Conservation (phyloP, 2,113 vertebrate genomes). For the Geococcyx californianus region DNA sequence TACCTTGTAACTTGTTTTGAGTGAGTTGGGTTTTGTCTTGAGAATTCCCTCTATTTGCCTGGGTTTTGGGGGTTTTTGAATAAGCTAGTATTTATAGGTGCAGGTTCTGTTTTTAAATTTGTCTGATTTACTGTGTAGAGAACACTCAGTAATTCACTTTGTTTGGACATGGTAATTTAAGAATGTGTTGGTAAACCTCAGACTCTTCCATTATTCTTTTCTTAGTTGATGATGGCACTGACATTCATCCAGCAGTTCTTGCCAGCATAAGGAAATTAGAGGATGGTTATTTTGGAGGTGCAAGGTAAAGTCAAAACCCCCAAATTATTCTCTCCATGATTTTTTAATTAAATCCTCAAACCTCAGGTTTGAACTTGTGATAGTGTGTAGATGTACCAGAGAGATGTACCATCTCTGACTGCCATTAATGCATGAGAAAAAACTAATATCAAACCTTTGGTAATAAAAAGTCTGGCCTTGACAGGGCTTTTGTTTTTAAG, state of each 20-base stretch:
- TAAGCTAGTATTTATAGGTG: not conserved
- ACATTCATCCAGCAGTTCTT: constrained; percentile 90
- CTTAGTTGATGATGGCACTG: constrained; percentile 89
- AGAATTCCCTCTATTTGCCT: not conserved
- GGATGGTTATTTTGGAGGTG: constrained; percentile 96
- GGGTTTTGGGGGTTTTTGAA: not conserved
- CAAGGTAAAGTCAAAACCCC: constrained; percentile 78
- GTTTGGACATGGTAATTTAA: not conserved
- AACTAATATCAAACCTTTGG: not conserved
- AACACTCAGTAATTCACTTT: not conserved
- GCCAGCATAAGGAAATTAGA: constrained; percentile 92
- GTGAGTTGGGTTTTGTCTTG: not conserved
- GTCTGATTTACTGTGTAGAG: not conserved
- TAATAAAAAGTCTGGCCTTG: not conserved
- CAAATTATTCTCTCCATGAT: not conserved
- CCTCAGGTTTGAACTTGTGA: not conserved
- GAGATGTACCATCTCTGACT: not conserved
- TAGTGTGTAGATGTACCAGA: no score
- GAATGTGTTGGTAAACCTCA: not conserved
- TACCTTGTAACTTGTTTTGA: not conserved
- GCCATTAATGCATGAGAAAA: not conserved
- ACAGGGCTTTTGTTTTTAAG: not conserved
- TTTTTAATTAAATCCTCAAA: not conserved
- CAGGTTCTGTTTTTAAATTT: not conserved
- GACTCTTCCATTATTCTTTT: constrained; percentile 19